phyloP scores from a whole-genome alignment of 2,113 vertebrate genomes.

The Lepus timidus region DNA sequence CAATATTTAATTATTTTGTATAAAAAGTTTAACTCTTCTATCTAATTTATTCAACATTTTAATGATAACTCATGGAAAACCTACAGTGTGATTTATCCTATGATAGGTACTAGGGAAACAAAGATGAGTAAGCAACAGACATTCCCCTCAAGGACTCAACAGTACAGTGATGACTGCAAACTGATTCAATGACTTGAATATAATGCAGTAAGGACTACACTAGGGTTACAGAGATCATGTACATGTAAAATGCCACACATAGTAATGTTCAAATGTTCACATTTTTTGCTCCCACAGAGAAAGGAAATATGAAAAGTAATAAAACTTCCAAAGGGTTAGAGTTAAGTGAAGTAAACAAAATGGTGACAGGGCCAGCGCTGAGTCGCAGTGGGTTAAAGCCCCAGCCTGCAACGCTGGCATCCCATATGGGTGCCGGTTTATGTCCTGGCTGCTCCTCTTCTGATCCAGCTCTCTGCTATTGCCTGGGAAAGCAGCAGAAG shows the following conservation, averaged over 20 bases:
- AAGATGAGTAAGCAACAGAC: not conserved
- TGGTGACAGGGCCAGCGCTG: not conserved
- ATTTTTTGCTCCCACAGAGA: not conserved
- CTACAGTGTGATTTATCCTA: not conserved
- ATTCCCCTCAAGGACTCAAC: not conserved
- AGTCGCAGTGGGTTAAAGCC: no score
- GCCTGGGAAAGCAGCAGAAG: no score
- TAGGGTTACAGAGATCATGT: not conserved
- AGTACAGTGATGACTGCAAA: not conserved
- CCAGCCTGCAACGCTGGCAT: no score
- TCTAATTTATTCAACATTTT: conserved; percentile 28
- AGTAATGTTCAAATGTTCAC: conserved; percentile 9
- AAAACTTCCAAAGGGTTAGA: not conserved
- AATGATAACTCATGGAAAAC: not conserved
- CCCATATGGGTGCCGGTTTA: no score
- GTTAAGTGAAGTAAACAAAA: conserved; percentile 49
- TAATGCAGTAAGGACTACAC: not conserved
- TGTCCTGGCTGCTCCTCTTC: no score
- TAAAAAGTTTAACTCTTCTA: not conserved
- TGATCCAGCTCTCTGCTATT: no score
- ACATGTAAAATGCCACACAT: not conserved
- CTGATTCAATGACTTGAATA: not conserved
- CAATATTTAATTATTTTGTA: conserved; percentile 16
- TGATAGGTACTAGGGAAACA: not conserved
- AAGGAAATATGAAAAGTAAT: conserved; percentile 11